Base-by-base conservation (phyloP, 2,888 invertebrate genomes). In the Cantharis rufa region DNA sequence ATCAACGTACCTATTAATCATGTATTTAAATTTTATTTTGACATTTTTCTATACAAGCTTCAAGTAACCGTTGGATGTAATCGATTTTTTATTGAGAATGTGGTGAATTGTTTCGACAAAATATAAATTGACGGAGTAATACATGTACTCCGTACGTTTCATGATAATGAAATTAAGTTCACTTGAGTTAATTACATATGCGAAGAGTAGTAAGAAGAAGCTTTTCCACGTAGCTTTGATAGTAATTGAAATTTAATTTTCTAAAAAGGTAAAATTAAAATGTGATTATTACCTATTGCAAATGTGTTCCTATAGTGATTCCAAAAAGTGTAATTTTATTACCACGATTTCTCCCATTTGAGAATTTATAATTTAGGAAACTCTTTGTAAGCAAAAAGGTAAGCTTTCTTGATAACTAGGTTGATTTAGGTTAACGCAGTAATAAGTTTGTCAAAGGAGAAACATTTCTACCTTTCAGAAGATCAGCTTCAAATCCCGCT, bases 381-480 rank as follows among this genome's bases (percentile, higher is more conserved):
- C n/a, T 48, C 48, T 48, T 48, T 48, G 48, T 48, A n/a, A 48
- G 48, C n/a, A 48, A 48, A 28, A 48, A 48, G 48, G 48, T 48
- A 48, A 48, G 48, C 48, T 48, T 48, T 48, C 48, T 48, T n/a
- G 48, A n/a, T 48, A 48, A n/a, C 48, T n/a, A n/a, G n/a, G 48
- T 48, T 48, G 48, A 48, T 48, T 48, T 48, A 48, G 48, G 48
- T 48, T 48, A 48, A 48, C 48, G 48, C n/a, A 66, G 24, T 21
- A 66, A 78, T 79, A 80, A 80, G 79, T 80, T 79, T 79, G 78
- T 78, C 75, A 70, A 66, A 77, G 77, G 76, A 79, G 66, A 77
- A 70, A 66, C 77, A 79, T 79, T 78, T 78, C 18, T 32, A 77
- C 75, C 72, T 76, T 73, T 70, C 75, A 21, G 16, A 78, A 70